Conservation (phyloP, 2,888 invertebrate species). For the Rhagonycha fulva region DNA sequence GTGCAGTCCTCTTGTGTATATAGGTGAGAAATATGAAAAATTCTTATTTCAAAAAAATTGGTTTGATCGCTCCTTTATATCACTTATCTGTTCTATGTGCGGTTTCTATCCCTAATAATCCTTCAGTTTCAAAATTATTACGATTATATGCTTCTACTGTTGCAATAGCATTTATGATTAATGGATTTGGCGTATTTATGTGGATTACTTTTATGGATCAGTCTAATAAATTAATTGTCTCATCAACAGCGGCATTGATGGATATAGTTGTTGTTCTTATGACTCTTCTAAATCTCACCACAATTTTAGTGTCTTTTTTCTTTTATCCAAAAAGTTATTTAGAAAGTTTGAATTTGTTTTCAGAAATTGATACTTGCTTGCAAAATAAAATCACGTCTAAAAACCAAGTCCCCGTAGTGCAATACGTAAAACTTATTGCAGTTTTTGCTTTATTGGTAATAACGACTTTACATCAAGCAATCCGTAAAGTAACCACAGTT, state of each 20-base stretch:
- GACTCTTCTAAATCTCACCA: not conserved
- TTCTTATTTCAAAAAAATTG: not conserved
- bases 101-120: not conserved
- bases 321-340: not conserved
- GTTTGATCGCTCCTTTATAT: not conserved
- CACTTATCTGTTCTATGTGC: not conserved
- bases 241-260: not conserved
- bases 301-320: not conserved
- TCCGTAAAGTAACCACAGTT: no score
- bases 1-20: not conserved
- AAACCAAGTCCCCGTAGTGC: not conserved
- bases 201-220: not conserved
- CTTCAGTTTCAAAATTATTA: not conserved
- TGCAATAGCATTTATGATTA: not conserved
- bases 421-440: not conserved
- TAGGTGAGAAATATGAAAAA: not conserved
- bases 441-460: not conserved
- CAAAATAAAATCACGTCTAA: not conserved
- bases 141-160: not conserved
- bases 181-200: not conserved
- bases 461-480: accelerated
- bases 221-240: not conserved
- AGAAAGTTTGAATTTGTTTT: not conserved
- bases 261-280: accelerated
- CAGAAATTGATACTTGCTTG: not conserved